Evolutionary conservation across 2,113 vertebrate species (phyloP).

Genomic region (Hassar affinis): DNA sequence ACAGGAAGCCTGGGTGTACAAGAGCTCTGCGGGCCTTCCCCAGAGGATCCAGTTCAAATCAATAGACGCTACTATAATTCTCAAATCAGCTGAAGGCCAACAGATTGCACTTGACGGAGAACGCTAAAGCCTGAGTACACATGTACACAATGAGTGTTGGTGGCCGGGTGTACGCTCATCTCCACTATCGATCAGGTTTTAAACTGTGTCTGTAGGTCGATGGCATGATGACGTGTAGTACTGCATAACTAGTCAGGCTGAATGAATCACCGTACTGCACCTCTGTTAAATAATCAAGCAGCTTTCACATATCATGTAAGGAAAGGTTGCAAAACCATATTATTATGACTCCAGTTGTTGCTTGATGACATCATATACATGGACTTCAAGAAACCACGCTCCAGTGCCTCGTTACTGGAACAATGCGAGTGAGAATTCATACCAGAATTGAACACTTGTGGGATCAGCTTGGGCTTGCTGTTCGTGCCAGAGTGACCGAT

Average conservation of each 20-base stretch:
- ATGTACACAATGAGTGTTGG: background rate
- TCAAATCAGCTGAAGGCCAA: slow-evolving; percentile 31
- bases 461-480: no score
- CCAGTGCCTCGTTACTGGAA: no score
- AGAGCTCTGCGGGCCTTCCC: slow-evolving; percentile 21
- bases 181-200: background rate
- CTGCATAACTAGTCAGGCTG: background rate
- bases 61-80: slow-evolving; percentile 33
- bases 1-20: slow-evolving; percentile 53
- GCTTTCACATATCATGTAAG: background rate
- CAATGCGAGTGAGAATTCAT: no score
- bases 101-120: slow-evolving; percentile 34
- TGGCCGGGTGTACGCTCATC: background rate
- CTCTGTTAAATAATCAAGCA: background rate
- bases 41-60: slow-evolving; percentile 30
- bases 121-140: slow-evolving; percentile 7
- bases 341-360: no score
- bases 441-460: no score
- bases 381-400: no score
- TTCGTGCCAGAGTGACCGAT: no score
- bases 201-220: background rate
- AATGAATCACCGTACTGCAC: background rate
- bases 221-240: background rate
- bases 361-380: no score
- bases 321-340: background rate